Conservation (phyloP, 2,113 vertebrate species). For the Agelaius phoeniceus region DNA sequence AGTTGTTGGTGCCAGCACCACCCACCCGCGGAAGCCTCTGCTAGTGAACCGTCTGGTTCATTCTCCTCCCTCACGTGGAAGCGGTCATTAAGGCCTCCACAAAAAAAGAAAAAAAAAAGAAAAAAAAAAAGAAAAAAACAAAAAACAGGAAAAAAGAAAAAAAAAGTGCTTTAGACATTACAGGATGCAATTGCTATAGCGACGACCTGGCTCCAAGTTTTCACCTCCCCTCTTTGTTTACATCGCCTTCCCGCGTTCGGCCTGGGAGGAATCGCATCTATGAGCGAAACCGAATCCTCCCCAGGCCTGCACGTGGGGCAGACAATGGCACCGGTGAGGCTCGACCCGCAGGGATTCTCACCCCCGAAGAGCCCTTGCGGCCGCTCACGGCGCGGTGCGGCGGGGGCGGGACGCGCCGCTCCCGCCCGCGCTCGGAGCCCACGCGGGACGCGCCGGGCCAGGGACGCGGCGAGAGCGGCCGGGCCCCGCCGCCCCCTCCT, state of each 20-base stretch:
- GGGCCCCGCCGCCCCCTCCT: too few species aligned
- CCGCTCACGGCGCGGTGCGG: not conserved
- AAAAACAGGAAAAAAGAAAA: too few species aligned
- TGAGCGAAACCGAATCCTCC: not conserved
- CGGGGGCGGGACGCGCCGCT: not conserved
- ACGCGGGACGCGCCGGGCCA: not conserved
- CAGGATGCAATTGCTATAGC: not conserved
- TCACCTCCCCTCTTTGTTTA: not conserved
- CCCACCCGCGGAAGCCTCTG: conserved; percentile 34
- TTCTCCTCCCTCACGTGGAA: not conserved
- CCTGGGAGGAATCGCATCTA: not conserved
- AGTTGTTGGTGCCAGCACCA: conserved; percentile 29
- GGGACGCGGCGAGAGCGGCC: too few species aligned
- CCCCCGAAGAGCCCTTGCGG: not conserved
- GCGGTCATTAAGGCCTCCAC: not conserved
- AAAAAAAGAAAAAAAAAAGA: not conserved
- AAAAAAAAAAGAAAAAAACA: not conserved
- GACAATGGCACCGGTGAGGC: not conserved
- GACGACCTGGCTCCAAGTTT: not conserved
- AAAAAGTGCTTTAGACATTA: too few species aligned
- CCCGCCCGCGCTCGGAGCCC: not conserved
- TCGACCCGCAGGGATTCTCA: not conserved
- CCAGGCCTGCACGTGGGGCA: not conserved
- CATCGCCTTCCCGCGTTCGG: not conserved
- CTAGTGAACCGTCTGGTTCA: conserved; percentile 6